Conservation (phyloP, 2,113 vertebrate genomes). For the Rhodinocichla rosea region DNA sequence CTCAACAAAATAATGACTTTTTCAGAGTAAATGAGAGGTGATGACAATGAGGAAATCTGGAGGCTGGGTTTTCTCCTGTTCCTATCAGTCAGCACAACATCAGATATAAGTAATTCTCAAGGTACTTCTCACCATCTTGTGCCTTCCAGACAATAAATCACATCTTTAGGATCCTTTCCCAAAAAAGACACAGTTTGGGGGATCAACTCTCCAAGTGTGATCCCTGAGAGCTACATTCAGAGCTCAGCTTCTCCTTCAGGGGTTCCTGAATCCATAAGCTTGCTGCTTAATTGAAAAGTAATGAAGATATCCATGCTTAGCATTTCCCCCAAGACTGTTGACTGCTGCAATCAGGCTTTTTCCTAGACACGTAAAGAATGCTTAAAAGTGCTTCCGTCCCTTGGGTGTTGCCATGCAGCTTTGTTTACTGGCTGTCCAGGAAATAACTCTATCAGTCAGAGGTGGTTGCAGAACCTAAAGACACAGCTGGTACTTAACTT, state of each 20-base stretch:
- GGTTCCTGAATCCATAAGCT: not conserved
- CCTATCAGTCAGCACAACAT: not conserved
- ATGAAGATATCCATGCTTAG: slow-evolving; percentile 29
- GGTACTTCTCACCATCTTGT: not conserved
- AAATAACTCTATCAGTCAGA: slow-evolving; percentile 14
- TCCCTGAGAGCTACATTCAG: not conserved
- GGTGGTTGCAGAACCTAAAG: not conserved
- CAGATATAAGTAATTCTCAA: not conserved
- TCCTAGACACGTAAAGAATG: slow-evolving; percentile 6
- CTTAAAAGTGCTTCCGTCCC: not conserved
- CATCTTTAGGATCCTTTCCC: not conserved
- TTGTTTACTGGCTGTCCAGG: not conserved
- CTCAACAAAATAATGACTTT: not conserved
- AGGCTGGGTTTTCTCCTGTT: not conserved
- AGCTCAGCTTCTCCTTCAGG: not conserved
- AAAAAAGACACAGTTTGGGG: not conserved
- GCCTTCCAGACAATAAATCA: not conserved
- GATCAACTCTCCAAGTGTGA: not conserved
- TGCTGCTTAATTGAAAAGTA: slow-evolving; percentile 47
- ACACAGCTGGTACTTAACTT: not conserved
- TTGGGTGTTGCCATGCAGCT: not conserved
- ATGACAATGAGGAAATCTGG: fast-evolving
- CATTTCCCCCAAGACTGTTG: slow-evolving; percentile 21
- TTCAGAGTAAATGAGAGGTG: not conserved
- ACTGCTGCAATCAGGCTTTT: not conserved